A percentile compares a stretch with the other conserved stretches of the same genome.
Conservation (phyloP, 2,113 vertebrate species). For the Charadrius vociferus region DNA sequence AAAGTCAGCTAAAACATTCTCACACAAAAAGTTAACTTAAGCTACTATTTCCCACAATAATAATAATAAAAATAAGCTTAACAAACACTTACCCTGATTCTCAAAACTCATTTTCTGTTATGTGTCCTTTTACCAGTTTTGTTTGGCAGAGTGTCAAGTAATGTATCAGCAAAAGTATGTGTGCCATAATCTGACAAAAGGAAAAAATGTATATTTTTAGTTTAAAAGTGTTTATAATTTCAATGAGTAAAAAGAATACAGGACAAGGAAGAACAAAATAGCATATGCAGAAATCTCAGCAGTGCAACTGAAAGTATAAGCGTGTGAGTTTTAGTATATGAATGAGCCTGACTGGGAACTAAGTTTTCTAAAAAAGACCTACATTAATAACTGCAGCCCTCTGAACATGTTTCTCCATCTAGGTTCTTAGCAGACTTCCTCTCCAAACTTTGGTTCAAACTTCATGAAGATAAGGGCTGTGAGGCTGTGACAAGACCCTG, state of each 20-base stretch:
- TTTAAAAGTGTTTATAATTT: slow-evolving; percentile 38
- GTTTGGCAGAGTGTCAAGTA: not conserved
- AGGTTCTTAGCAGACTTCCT: not conserved
- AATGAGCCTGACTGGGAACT: not conserved
- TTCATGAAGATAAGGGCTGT: not conserved
- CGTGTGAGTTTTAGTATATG: not conserved
- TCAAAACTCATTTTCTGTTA: slow-evolving; percentile 32
- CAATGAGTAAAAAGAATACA: not conserved
- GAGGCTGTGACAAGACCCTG: not conserved
- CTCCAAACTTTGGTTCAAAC: not conserved
- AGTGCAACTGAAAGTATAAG: not conserved
- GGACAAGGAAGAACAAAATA: slow-evolving; percentile 4
- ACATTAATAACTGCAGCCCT: not conserved
- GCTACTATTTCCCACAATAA: slow-evolving; percentile 57
- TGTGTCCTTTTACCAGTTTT: slow-evolving; percentile 37
- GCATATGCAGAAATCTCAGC: slow-evolving; percentile 12
- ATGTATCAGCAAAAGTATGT: slow-evolving; percentile 32
- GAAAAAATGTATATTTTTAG: slow-evolving; percentile 47
- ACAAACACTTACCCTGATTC: slow-evolving; percentile 30
- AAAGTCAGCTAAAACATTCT: slow-evolving; percentile 62
- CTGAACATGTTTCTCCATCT: not conserved
- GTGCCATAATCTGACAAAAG: slow-evolving; percentile 30
- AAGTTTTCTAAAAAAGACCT: not conserved
- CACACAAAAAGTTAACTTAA: slow-evolving; percentile 58
- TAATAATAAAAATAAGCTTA: slow-evolving; percentile 58